Evolutionary conservation across 2,888 invertebrate genomes (phyloP).

Genomic region (Horisme vitalbata): DNA sequence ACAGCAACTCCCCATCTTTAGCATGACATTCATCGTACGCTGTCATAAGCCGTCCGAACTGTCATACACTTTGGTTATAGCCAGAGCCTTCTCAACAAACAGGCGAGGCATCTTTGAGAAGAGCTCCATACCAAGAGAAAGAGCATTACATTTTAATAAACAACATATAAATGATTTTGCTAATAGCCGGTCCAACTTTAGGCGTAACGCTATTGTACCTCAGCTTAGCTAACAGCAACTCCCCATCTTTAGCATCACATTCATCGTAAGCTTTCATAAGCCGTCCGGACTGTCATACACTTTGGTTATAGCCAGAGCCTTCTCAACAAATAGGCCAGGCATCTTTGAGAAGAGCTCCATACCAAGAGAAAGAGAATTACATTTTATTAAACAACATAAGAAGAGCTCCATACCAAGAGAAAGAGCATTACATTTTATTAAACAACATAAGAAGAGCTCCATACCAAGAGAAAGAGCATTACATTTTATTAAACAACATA

Average conservation of each 20-base stretch:
- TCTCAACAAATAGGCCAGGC: conserved; percentile 93
- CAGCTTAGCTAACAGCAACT: conserved; percentile 84
- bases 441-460: conserved; percentile 94
- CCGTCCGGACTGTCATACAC: conserved; percentile 87
- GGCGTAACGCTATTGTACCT: conserved; percentile 82
- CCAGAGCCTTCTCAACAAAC: conserved; percentile 92
- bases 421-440: too few species aligned
- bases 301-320: conserved; percentile 90
- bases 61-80: conserved; percentile 88
- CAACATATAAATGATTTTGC: conserved; percentile 85
- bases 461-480: too few species aligned
- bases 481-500: conserved; percentile 80
- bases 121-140: too few species aligned
- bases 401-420: too few species aligned
- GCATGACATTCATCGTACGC: conserved; percentile 63
- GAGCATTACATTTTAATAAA: conserved; percentile 72
- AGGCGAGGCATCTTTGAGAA: conserved; percentile 92
- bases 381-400: too few species aligned
- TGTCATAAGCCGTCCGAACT: conserved; percentile 83
- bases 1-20: conserved; percentile 80
- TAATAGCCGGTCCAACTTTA: conserved; percentile 86
- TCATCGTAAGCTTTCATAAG: conserved; percentile 66
- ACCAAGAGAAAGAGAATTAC: too few species aligned
- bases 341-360: conserved; percentile 94
- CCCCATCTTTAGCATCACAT: conserved; percentile 69